These are phyloP conservation scores for Octodon degus DNA, from an alignment of 2,113 vertebrate genomes.

Conservation along the genomic window DNA sequence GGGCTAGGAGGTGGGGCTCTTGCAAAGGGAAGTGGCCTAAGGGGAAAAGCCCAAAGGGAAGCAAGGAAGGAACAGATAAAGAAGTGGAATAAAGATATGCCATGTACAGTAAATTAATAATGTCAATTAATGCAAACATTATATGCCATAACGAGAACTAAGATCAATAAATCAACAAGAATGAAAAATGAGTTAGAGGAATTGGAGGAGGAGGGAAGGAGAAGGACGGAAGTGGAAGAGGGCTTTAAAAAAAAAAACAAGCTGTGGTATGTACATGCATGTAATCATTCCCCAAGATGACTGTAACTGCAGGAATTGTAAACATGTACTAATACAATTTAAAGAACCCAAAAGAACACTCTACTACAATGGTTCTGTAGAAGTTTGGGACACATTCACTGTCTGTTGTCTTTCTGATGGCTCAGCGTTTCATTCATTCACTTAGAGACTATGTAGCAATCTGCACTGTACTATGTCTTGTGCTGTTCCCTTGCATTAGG, in stretches of 20 bases:
- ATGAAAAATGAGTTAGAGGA: neutral
- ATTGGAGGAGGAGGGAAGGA: neutral
- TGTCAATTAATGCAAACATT: neutral
- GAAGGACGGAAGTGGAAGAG: no score
- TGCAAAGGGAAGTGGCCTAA: neutral
- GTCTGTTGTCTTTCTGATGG: conserved; percentile 25
- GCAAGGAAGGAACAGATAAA: neutral
- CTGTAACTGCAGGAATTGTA: neutral
- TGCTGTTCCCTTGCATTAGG: neutral
- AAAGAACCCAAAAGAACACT: neutral
- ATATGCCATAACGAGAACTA: neutral
- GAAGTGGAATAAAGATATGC: neutral
- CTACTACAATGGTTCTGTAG: conserved; percentile 4
- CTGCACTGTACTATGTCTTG: neutral
- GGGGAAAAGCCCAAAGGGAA: neutral
- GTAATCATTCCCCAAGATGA: neutral
- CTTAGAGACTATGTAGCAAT: conserved; percentile 15
- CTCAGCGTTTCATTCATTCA: conserved; percentile 12
- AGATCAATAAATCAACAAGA: neutral
- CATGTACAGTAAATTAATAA: neutral
- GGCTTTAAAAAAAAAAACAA: neutral
- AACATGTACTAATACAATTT: neutral
- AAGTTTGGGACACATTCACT: conserved; percentile 20
- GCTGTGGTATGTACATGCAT: neutral
- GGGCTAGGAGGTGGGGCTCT: neutral